Evolutionary conservation across 2,113 vertebrate species (phyloP).

Genomic region (Atrichornis clamosus): DNA sequence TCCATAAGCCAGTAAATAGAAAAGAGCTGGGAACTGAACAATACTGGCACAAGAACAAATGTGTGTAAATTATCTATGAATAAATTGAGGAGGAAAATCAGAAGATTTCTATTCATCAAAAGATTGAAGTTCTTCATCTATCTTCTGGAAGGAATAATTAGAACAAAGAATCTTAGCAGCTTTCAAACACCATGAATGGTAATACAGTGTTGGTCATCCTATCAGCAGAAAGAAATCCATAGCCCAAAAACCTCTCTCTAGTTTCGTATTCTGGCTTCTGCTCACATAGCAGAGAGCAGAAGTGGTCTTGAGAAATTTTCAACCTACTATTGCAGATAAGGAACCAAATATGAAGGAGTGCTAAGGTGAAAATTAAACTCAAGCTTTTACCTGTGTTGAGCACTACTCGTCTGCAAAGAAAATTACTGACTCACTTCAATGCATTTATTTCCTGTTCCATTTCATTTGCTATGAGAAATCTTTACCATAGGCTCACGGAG

Average conservation of each 20-base stretch:
- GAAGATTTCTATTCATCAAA: background rate
- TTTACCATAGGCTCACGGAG: background rate
- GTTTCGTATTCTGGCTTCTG: background rate
- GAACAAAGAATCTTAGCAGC: background rate
- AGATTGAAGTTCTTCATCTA: background rate
- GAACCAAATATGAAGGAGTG: background rate
- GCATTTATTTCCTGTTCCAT: background rate
- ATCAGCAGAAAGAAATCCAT: background rate
- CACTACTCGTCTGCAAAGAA: background rate
- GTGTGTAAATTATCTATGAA: conserved; percentile 40
- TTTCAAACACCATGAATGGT: background rate
- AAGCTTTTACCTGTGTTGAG: background rate
- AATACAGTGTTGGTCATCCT: background rate
- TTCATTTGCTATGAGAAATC: background rate
- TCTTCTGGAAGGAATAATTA: background rate
- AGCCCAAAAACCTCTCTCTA: background rate
- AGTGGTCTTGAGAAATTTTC: background rate
- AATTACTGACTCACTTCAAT: background rate
- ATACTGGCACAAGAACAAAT: conserved; percentile 21
- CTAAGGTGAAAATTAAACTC: background rate
- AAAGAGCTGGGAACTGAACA: conserved; percentile 17
- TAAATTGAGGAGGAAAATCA: conserved; percentile 6
- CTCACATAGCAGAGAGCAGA: background rate
- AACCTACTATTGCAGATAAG: background rate
- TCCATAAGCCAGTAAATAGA: conserved; percentile 17